These are phyloP conservation scores for Drosophila leontia DNA, from an alignment of 1,140 invertebrate genomes.

Conservation along the genomic window DNA sequence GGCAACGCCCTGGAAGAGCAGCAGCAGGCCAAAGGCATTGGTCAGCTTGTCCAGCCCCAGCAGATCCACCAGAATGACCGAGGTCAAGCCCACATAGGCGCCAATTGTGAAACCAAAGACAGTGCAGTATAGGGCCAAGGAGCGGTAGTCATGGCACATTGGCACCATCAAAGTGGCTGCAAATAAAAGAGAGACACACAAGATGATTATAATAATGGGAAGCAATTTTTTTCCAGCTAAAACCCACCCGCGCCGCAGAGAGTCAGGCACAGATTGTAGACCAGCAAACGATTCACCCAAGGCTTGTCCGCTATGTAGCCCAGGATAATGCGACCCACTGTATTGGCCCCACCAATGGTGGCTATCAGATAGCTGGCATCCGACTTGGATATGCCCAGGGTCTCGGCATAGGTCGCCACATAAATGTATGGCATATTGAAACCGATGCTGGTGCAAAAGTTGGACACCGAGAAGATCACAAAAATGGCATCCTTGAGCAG, in stretches of 20 bases:
- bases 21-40: conserved; percentile 96
- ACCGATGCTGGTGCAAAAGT: conserved; percentile 98
- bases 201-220: no score
- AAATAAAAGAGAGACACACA: conserved; percentile 68
- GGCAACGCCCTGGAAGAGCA: conserved; percentile 96
- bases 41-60: conserved; percentile 94
- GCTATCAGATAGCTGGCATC: conserved; percentile 89
- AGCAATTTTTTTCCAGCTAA: no score
- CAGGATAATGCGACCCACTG: conserved; percentile 93
- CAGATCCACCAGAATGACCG: conserved; percentile 94
- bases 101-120: conserved; percentile 95
- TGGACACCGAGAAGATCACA: conserved; percentile 95
- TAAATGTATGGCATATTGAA: conserved; percentile 98
- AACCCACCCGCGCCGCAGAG: conserved; percentile 92
- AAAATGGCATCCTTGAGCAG: conserved; percentile 95
- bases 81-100: conserved; percentile 96
- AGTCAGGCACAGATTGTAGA: conserved; percentile 95
- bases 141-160: conserved; percentile 89
- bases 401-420: conserved; percentile 89
- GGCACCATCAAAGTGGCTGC: conserved; percentile 92
- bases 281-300: conserved; percentile 93
- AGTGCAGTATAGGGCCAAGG: conserved; percentile 91
- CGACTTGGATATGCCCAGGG: conserved; percentile 86
- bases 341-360: conserved; percentile 94
- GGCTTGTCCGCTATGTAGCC: conserved; percentile 95